A percentile compares a stretch with the other conserved stretches of the same genome.
Conservation (phyloP, 2,113 vertebrate genomes). For the Onychorhynchus coronatus region DNA sequence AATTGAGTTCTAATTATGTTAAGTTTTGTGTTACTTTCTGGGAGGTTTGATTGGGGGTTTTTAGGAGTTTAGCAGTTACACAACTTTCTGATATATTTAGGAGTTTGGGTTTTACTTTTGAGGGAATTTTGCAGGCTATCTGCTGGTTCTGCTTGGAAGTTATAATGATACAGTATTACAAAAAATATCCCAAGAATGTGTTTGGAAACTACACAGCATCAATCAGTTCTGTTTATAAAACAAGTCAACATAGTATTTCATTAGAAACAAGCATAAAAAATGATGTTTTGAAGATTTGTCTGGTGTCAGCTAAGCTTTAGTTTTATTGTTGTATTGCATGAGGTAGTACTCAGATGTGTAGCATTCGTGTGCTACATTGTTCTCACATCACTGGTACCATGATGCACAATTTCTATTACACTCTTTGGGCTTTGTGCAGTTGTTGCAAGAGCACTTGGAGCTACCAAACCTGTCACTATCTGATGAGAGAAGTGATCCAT, state of each 20-base stretch:
- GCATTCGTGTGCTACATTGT: rapidly evolving
- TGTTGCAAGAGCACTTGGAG: not conserved
- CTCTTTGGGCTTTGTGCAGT: not conserved
- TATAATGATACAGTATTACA: not conserved
- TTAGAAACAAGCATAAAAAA: not conserved
- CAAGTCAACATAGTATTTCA: not conserved
- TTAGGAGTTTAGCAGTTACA: not conserved
- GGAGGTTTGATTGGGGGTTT: not conserved
- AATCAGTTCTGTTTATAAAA: not conserved
- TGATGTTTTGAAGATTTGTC: not conserved
- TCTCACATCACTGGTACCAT: not conserved
- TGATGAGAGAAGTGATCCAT: not conserved
- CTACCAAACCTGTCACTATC: not conserved
- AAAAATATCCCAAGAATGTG: not conserved
- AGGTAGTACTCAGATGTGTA: rapidly evolving
- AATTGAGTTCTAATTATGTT: not conserved
- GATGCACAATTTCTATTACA: not conserved
- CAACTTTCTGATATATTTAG: not conserved
- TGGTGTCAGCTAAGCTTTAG: not conserved
- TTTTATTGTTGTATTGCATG: not conserved
- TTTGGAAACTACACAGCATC: not conserved
- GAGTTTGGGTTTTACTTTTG: not conserved
- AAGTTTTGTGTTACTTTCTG: not conserved
- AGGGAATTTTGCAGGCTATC: not conserved
- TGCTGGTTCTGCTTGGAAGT: not conserved